Evolutionary conservation across 1,140 invertebrate species (phyloP).

Genomic region (Drosophila virilis): DNA sequence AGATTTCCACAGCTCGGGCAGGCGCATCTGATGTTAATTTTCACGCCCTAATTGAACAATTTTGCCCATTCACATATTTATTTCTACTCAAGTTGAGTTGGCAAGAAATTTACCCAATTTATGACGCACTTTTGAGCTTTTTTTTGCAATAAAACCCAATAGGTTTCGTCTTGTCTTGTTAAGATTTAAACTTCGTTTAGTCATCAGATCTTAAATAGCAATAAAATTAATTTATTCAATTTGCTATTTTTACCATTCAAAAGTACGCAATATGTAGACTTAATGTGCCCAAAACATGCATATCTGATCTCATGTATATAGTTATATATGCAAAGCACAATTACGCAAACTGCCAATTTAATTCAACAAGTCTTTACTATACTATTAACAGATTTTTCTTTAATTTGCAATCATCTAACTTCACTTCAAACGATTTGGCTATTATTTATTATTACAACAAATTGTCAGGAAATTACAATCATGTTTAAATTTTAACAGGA

Average conservation of each 20-base stretch:
- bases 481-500: too few relatives aligned
- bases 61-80: background rate
- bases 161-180: background rate
- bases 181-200: background rate
- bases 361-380: background rate
- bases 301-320: background rate
- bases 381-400: background rate
- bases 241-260: background rate
- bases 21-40: background rate
- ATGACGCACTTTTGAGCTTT: background rate
- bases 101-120: background rate
- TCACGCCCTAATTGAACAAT: background rate
- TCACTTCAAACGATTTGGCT: background rate
- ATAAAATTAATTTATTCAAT: slow-evolving; percentile 1
- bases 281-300: background rate
- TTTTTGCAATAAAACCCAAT: background rate
- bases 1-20: slow-evolving; percentile 2
- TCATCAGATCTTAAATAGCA: background rate
- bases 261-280: background rate
- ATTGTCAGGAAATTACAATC: too few relatives aligned
- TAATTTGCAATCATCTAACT: background rate
- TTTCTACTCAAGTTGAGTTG: background rate
- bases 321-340: background rate
- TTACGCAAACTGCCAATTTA: background rate
- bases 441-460: background rate